Base-by-base conservation (phyloP, 2,888 invertebrate species). In the Aelia acuminata region DNA sequence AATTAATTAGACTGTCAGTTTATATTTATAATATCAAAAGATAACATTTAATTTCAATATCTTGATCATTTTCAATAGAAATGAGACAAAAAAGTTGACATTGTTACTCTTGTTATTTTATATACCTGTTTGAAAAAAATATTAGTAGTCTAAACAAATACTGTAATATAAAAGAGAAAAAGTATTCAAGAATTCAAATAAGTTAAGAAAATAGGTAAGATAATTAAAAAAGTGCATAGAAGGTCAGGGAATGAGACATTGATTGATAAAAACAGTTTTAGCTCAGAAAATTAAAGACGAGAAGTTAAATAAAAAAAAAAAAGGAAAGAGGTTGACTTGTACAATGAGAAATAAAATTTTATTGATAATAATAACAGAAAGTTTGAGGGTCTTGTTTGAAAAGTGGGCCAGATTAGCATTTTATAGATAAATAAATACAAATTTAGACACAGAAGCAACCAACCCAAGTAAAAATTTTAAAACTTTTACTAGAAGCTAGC, bases 301-400 rank as follows among this genome's bases (percentile, higher is more conserved):
- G 63, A 70, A 70, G 63, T 70, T 18, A 35, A 57, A 11, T 35
- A 3, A 35, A 2, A 35, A 35, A 35, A n/a, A 43, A 18, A 22
- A n/a, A 80, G 43, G 80, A 47, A 75, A 43, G 80, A 80, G 80
- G 11, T 80, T 80, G 80, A 80, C 80, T 39, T 63, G 63, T 18
- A 63, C 63, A n/a, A n/a, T n/a, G n/a, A n/a, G n/a, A n/a, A n/a
- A n/a, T 1, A 26, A 35, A 18, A 70, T 13, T 70, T 8, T 4
- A 31, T 70, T 35, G 18, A 70, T 70, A 20, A 35, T 20, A 35
- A 35, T 18, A 18, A 63, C 18, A 15, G 22, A 8, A n/a, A 53
- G 53, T 5, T 43, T 43, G 4, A 10, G 43, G 43, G 43, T 43
- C 10, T 43, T 43, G 43, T 43, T 43, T 43, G 43, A 10, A 43